phyloP scores from a whole-genome alignment of 1,140 invertebrate genomes.

The Vanessa tameamea region DNA sequence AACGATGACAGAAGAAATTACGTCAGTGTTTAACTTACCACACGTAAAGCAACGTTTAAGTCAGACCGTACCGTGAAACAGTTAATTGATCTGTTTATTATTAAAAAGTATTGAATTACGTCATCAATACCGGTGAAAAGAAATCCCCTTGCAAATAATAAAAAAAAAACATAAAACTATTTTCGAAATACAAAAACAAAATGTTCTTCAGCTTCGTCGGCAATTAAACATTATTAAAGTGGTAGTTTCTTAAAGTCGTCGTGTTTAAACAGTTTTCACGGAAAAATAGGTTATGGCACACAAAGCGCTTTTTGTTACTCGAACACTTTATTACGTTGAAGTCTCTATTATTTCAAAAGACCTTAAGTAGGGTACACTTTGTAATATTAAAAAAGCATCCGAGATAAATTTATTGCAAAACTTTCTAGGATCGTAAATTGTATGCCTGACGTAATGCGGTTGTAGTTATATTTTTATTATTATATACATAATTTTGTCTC shows the following conservation, averaged over 20 bases:
- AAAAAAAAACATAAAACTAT: too few species aligned
- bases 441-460: background rate
- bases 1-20: too few species aligned
- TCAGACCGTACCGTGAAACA: too few species aligned
- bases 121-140: too few species aligned
- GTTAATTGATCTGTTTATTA: too few species aligned
- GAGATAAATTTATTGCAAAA: background rate
- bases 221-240: conserved; percentile 5
- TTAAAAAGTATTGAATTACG: too few species aligned
- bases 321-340: conserved; percentile 10
- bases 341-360: background rate
- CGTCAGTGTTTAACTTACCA: too few species aligned
- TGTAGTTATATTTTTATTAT: too few species aligned
- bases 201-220: background rate
- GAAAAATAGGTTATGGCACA: conserved; percentile 20
- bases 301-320: conserved; percentile 18
- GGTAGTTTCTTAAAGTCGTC: background rate
- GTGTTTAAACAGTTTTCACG: conserved; percentile 1
- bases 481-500: too few species aligned
- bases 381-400: background rate
- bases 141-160: too few species aligned
- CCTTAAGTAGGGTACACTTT: background rate
- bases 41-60: too few species aligned
- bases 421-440: background rate
- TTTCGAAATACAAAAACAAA: background rate